phyloP scores from a whole-genome alignment of 2,113 vertebrate species.

The Sphyrna mokarran region DNA sequence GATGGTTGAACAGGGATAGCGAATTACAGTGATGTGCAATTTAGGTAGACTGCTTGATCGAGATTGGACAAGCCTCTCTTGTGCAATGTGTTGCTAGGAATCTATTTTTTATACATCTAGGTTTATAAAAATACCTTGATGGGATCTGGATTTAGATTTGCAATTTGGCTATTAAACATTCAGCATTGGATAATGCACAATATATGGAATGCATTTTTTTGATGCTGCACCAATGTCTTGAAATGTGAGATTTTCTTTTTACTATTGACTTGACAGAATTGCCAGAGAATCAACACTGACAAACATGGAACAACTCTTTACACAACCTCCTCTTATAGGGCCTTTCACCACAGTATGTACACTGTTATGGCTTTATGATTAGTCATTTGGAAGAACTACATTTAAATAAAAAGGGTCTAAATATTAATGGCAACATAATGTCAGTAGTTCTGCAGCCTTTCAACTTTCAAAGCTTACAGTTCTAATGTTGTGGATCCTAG shows the following conservation, averaged over 20 bases:
- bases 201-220: not conserved
- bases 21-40: not conserved
- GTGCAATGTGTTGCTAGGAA: not conserved
- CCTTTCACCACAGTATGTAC: slow-evolving; percentile 22
- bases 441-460: not conserved
- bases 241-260: slow-evolving; percentile 18
- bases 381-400: not conserved
- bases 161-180: not conserved
- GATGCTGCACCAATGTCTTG: not conserved
- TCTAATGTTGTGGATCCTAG: not conserved
- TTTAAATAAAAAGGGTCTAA: not conserved
- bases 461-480: not conserved
- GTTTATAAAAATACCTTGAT: not conserved
- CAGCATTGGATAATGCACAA: not conserved
- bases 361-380: not conserved
- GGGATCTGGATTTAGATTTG: not conserved
- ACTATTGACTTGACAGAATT: slow-evolving; percentile 24
- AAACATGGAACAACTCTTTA: not conserved
- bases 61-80: not conserved
- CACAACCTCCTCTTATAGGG: not conserved
- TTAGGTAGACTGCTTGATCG: not conserved
- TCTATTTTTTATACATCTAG: not conserved
- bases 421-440: not conserved
- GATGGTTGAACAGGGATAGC: not conserved
- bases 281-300: not conserved